Conservation (phyloP, 2,797 vertebrate genomes). For the Rhincodon typus region DNA sequence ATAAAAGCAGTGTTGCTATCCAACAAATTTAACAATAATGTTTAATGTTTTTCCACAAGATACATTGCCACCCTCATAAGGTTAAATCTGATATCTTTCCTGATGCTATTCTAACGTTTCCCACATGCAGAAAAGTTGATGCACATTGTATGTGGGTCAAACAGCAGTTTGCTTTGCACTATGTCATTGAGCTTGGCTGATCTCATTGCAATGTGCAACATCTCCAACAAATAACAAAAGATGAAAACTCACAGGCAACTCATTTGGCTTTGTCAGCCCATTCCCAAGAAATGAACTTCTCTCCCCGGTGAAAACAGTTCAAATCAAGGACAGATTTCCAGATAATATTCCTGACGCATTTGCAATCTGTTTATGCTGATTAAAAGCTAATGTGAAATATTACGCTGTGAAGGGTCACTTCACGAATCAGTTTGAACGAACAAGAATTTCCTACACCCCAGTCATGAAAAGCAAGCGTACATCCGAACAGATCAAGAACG, state of each 20-base stretch:
- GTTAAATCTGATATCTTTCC: not conserved
- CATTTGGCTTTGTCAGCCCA: not conserved
- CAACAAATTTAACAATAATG: not conserved
- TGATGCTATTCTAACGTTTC: not conserved
- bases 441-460: not conserved
- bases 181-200: no score
- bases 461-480: not conserved
- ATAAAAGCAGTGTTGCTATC: not conserved
- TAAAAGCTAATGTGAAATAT: not conserved
- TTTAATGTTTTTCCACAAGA: not conserved
- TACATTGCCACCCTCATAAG: not conserved
- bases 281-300: not conserved
- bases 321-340: not conserved
- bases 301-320: constrained; percentile 5
- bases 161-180: not conserved
- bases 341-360: not conserved
- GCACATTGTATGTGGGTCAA: not conserved
- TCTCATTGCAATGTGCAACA: not conserved
- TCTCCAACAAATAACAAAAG: not conserved
- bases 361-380: not conserved
- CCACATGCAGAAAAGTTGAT: not conserved
- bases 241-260: not conserved
- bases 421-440: not conserved
- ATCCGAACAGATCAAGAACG: not conserved
- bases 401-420: not conserved